These are phyloP conservation scores for Triplophysa yarkandensis DNA, from an alignment of 2,797 vertebrate species.

Conservation along the genomic window DNA sequence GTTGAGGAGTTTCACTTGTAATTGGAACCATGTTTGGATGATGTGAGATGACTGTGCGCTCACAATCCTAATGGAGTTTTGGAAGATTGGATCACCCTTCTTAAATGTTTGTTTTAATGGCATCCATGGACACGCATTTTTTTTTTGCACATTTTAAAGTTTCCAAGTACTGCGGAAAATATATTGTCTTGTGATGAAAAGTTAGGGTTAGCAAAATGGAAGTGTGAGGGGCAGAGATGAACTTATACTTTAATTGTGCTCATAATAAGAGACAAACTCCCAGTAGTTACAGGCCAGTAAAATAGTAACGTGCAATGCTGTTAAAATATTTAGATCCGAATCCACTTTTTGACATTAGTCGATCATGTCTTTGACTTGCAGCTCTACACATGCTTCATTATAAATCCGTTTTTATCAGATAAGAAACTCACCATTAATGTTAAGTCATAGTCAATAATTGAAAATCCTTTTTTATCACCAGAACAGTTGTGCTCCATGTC, in stretches of 20 bases:
- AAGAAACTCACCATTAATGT: neutral
- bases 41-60: constrained; percentile 20
- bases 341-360: neutral
- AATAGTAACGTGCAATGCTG: too few species aligned
- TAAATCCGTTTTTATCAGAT: neutral
- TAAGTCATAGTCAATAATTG: neutral
- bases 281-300: too few species aligned
- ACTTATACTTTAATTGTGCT: too few species aligned
- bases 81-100: constrained; percentile 26
- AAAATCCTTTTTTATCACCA: too few species aligned
- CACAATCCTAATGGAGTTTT: constrained; percentile 33
- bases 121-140: constrained; percentile 35
- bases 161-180: neutral
- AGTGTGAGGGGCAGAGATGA: too few species aligned
- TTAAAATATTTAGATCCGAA: neutral
- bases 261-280: too few species aligned
- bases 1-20: constrained; percentile 39
- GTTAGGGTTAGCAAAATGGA: neutral
- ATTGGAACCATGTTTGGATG: constrained; percentile 49
- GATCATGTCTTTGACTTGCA: neutral
- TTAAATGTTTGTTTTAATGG: constrained; percentile 48
- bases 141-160: neutral
- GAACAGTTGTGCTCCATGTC: neutral
- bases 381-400: neutral
- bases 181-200: neutral